Base-by-base conservation (phyloP, 2,888 invertebrate genomes). In the Bimastos eiseni region DNA sequence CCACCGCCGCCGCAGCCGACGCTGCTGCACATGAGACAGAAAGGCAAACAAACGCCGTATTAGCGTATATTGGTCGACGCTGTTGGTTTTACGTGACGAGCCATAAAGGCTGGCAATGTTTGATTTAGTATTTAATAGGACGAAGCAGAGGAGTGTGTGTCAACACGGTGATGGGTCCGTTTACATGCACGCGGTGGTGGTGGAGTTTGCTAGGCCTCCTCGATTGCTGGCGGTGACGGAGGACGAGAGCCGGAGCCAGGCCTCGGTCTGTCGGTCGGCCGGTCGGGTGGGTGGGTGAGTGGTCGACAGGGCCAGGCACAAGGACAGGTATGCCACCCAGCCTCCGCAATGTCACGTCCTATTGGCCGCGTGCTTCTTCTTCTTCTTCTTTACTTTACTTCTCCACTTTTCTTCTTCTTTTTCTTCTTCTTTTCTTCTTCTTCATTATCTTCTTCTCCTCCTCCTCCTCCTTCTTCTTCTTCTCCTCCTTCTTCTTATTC, bases 21-120 rank as follows among this genome's bases (percentile, higher is more conserved):
- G 70, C 70, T 24, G 70, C 70, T 24, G 83, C 84, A 86, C 37
- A 86, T 37, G 86, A 86, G 86, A 86, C 86, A 86, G 86, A 15
- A 34, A 37, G 24, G 86, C 86, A 86, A 86, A 86, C 86, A 86
- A 37, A 37, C 86, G 86, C 36, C 34, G 86, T 86, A 37, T 86
- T 86, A 86, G 86, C 36, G 36, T 37, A 34, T 34, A 34, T 86
- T 34, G 86, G 86, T 36, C 86, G 37, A 24, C 86, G 86, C 34
- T 86, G 86, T 86, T 86, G 86, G 86, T 86, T 86, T 86, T 86
- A 37, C 86, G 86, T 86, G 86, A 86, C 86, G 86, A 86, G 37
- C 86, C 24, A 86, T 34, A 86, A 86, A 37, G 86, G 36, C 86
- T 86, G 86, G 86, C 86, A 86, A 86, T 86, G 86, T 86, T 86